A percentile compares a stretch with the other conserved stretches of the same genome.
Conservation (phyloP, 2,113 vertebrate genomes). For the Upupa epops region DNA sequence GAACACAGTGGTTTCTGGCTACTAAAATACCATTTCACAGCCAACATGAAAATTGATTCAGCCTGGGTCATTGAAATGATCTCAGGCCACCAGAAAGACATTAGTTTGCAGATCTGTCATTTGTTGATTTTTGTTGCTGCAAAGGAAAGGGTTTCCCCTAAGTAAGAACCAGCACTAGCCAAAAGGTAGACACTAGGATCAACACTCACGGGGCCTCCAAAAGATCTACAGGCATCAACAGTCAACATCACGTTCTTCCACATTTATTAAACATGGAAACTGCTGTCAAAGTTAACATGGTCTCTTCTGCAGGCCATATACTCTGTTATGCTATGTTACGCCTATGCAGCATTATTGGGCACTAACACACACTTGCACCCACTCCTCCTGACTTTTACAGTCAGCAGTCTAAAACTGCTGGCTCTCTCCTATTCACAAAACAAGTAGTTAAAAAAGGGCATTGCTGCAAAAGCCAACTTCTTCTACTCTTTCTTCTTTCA, state of each 20-base stretch:
- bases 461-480: not conserved
- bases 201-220: not conserved
- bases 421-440: not conserved
- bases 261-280: not conserved
- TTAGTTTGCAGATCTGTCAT: not conserved
- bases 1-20: not conserved
- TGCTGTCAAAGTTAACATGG: not conserved
- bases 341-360: not conserved
- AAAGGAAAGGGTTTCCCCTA: not conserved
- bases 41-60: not conserved
- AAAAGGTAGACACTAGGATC: not conserved
- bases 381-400: not conserved
- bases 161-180: not conserved
- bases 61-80: not conserved
- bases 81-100: not conserved
- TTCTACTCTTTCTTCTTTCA: not conserved
- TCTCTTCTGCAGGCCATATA: not conserved
- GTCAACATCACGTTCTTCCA: not conserved
- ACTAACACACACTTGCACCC: not conserved
- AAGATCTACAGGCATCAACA: too few species aligned
- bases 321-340: too few species aligned
- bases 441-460: not conserved
- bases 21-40: not conserved
- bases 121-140: not conserved
- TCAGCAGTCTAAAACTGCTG: not conserved